Percentiles rank a stretch among this genome's conserved stretches.
Evolutionary conservation across 2,113 vertebrate species (phyloP).

Genomic region (Thalassarche chlororhynchos): DNA sequence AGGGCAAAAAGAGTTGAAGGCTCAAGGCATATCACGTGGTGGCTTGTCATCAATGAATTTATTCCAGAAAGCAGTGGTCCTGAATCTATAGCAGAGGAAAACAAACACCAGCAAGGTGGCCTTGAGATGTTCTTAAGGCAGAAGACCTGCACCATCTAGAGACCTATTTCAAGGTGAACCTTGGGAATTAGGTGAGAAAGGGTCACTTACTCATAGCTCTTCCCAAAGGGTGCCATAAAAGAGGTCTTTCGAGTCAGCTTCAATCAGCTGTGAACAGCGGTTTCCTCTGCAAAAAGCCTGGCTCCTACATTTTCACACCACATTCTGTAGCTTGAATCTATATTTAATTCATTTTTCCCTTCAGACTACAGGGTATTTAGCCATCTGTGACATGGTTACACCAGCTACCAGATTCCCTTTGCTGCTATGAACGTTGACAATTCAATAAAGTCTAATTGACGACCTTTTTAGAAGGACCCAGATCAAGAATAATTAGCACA

Average conservation of each 20-base stretch:
- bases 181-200: not conserved
- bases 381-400: slow-evolving; percentile 35
- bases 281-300: not conserved
- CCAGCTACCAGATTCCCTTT: slow-evolving; percentile 4
- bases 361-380: slow-evolving; percentile 32
- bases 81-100: not conserved
- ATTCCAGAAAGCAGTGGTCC: not conserved
- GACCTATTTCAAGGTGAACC: not conserved
- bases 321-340: not conserved
- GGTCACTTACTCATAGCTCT: not conserved
- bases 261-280: not conserved
- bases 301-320: not conserved
- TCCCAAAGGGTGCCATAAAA: not conserved
- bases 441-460: slow-evolving; percentile 42
- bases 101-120: not conserved
- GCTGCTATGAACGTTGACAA: not conserved
- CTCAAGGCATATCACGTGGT: not conserved
- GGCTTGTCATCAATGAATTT: not conserved
- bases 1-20: not conserved
- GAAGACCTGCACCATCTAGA: not conserved
- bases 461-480: slow-evolving; percentile 20
- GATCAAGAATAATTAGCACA: slow-evolving; percentile 47
- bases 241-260: slow-evolving; percentile 17
- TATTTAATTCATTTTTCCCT: slow-evolving; percentile 28
- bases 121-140: not conserved